A percentile compares a stretch with the other conserved stretches of the same genome.
Evolutionary conservation across 2,113 vertebrate species (phyloP).

Genomic region (Bos taurus): DNA sequence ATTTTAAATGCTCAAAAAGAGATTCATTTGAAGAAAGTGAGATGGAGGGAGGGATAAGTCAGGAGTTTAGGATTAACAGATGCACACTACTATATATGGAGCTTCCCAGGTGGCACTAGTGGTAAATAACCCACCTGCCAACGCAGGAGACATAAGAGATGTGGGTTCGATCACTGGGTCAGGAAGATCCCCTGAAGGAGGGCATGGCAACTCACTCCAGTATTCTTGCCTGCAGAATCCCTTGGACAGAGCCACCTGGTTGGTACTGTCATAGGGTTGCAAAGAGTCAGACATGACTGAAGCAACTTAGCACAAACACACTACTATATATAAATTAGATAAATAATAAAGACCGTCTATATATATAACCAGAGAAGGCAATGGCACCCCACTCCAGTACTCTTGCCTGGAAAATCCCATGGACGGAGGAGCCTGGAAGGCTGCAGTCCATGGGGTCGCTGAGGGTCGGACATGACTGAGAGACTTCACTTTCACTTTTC

Average conservation of each 20-base stretch:
- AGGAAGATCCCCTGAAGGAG: background rate
- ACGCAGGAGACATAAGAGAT: fast-evolving
- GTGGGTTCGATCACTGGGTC: background rate
- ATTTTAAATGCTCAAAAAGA: background rate
- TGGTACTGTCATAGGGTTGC: background rate
- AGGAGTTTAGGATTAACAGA: background rate
- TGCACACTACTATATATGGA: background rate
- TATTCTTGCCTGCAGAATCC: background rate
- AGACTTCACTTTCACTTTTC: too few species aligned
- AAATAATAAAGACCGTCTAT: background rate
- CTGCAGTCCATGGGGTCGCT: too few species aligned
- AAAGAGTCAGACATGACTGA: background rate
- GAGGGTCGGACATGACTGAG: too few species aligned
- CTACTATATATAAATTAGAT: background rate
- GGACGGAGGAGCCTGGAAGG: too few species aligned
- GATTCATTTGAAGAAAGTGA: background rate
- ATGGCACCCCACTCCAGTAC: too few species aligned
- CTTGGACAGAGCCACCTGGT: background rate
- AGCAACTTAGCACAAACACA: background rate
- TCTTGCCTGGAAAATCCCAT: too few species aligned
- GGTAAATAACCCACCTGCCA: background rate
- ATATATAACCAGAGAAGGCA: background rate
- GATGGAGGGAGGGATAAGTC: background rate
- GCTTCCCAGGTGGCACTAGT: background rate
- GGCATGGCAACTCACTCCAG: background rate